Conservation (phyloP, 2,113 vertebrate species). For the Labeo rohita region DNA sequence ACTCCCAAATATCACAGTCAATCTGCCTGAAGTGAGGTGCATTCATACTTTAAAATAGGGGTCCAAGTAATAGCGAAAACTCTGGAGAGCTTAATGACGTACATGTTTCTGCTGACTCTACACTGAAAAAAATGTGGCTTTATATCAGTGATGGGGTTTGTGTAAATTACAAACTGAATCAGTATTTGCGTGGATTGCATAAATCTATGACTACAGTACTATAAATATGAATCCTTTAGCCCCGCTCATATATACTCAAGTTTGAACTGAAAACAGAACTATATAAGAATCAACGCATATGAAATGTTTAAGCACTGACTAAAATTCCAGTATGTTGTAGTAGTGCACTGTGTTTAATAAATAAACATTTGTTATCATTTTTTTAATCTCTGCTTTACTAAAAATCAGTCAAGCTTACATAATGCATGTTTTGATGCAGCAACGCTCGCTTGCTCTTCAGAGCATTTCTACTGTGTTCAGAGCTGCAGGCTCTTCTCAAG, state of each 20-base stretch:
- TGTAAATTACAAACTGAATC: background rate
- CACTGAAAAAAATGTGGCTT: background rate
- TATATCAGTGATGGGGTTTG: background rate
- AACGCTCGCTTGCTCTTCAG: constrained; percentile 2
- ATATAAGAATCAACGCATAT: background rate
- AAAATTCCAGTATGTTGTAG: background rate
- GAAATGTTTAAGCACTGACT: background rate
- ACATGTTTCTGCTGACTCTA: background rate
- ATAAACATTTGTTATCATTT: background rate
- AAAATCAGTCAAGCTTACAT: background rate
- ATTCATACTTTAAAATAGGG: background rate
- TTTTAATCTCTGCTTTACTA: background rate
- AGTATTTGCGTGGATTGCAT: background rate
- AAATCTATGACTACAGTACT: background rate
- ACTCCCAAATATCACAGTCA: constrained; percentile 4
- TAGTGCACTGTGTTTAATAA: background rate
- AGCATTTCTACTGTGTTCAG: constrained; percentile 18
- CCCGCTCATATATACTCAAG: too few relatives aligned
- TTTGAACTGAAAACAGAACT: background rate
- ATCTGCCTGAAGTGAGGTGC: background rate
- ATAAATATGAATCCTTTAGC: too few relatives aligned
- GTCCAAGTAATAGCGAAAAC: background rate
- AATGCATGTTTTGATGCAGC: background rate
- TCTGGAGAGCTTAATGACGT: background rate
- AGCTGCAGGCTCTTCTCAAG: constrained; percentile 23